Base-by-base conservation (phyloP, 2,888 invertebrate genomes). In the Cephus rjabovi region DNA sequence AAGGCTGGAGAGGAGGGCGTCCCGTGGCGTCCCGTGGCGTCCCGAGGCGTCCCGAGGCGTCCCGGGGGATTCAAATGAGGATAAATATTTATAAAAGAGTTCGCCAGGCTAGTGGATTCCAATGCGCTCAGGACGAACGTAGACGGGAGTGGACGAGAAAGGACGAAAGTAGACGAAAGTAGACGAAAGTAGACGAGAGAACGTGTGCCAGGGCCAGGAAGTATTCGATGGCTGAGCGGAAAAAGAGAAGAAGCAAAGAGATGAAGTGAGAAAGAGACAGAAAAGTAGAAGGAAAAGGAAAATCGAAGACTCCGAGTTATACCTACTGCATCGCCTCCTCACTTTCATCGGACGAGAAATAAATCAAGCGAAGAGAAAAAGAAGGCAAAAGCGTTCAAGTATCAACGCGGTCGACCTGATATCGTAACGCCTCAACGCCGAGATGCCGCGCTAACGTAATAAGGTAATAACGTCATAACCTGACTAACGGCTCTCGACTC, bases 1-100 rank as follows among this genome's bases (percentile, higher is more conserved):
- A 69, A 69, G 75, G 75, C 56, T 75, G 75, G 78, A 68, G 78
- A 71, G 33, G 56, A 78, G 40, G 33, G n/a, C n/a, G 81, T 83
- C 85, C 85, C 84, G 84, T 82, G 84, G 85, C 23, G 81, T 83
- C 85, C 85, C 84, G 84, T 81, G 84, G 85, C 23, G 81, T 83
- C 84, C 85, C 84, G 84, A 81, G 85, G 85, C 23, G 35, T 35
- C 35, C 35, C 84, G 84, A 82, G 84, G 23, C 23, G 81, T 83
- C 85, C 85, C 84, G 84, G 81, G 84, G 85, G 88, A 90, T 90
- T 90, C 87, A 88, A 90, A 90, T 87, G 87, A 89, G 88, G 86
- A 90, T 90, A 90, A 90, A 90, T 90, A 90, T 90, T 90, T 90
- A 89, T 90, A 89, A 90, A 90, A 89, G 87, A 86, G 86, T 79